A percentile compares a stretch with the other conserved stretches of the same genome.
These are phyloP conservation scores for Salvelinus sp. DNA, from an alignment of 2,113 vertebrate genomes.

Conservation along the genomic window DNA sequence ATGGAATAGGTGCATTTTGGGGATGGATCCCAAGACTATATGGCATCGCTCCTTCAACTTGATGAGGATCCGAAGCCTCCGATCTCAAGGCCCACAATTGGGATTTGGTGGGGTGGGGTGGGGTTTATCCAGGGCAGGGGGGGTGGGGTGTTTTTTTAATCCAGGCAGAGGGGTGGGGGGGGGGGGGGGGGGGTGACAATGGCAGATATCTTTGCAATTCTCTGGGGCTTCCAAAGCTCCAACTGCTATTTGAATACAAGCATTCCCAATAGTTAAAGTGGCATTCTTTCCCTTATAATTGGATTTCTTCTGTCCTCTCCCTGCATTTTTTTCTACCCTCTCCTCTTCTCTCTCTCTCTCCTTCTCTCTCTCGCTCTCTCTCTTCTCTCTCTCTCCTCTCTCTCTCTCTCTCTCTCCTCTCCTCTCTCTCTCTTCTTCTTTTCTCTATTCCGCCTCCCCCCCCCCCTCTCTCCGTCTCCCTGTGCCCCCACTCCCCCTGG, in stretches of 20 bases:
- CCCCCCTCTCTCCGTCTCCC: constrained; percentile 44
- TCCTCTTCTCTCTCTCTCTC: constrained; percentile 11
- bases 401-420: constrained; percentile 33
- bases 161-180: background rate
- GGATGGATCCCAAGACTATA: constrained; percentile 58
- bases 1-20: too few relatives aligned
- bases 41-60: constrained; percentile 76
- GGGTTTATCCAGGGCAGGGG: constrained; percentile 50
- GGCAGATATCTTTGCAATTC: constrained; percentile 73
- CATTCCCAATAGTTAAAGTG: constrained; percentile 74
- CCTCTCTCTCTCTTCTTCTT: constrained; percentile 11
- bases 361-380: constrained; percentile 4
- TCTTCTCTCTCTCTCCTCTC: background rate
- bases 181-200: constrained; percentile 64
- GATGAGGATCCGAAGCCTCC: constrained; percentile 74
- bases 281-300: constrained; percentile 47
- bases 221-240: constrained; percentile 61
- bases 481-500: constrained; percentile 66
- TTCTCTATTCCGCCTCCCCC: constrained; percentile 23
- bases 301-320: constrained; percentile 53
- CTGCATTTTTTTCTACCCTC: background rate
- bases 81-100: constrained; percentile 72
- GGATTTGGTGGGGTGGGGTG: constrained; percentile 76
- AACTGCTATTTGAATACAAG: constrained; percentile 72
- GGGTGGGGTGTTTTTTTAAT: constrained; percentile 53